phyloP scores from a whole-genome alignment of 2,113 vertebrate genomes.

The Ranitomeya variabilis region DNA sequence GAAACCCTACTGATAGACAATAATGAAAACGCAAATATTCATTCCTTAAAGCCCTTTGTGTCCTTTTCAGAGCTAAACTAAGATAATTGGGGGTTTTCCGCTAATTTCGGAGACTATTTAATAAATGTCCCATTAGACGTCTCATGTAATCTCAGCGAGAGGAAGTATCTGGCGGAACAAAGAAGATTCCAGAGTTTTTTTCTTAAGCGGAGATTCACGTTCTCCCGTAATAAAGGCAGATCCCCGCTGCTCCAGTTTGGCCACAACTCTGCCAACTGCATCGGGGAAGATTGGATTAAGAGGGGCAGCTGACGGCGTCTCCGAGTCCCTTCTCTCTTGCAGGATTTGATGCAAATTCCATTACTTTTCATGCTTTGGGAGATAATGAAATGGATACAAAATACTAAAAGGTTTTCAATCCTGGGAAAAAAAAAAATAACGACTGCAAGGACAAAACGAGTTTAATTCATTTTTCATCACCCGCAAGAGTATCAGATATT shows the following conservation, averaged over 20 bases:
- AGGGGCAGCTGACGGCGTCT: constrained; percentile 79
- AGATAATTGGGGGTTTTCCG: constrained; percentile 73
- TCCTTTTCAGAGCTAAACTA: constrained; percentile 67
- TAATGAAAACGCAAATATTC: constrained; percentile 75
- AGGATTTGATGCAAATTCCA: constrained; percentile 91
- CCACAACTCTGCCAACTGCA: constrained; percentile 75
- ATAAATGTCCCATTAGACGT: constrained; percentile 79
- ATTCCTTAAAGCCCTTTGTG: constrained; percentile 75
- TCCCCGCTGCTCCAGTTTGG: constrained; percentile 84
- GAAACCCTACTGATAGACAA: constrained; percentile 74
- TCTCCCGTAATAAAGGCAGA: constrained; percentile 80
- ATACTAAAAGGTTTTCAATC: constrained; percentile 79
- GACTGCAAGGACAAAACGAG: constrained; percentile 68
- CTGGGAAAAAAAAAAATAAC: constrained; percentile 82
- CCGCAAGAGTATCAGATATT: constrained; percentile 68
- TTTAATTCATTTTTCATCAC: constrained; percentile 68
- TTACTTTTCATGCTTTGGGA: constrained; percentile 77
- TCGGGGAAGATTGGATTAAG: constrained; percentile 89
- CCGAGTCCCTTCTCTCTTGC: constrained; percentile 76
- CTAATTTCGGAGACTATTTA: constrained; percentile 77
- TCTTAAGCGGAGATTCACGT: constrained; percentile 77
- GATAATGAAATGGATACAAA: constrained; percentile 84
- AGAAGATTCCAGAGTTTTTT: constrained; percentile 78
- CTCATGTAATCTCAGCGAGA: constrained; percentile 85
- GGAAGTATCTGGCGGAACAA: constrained; percentile 78